phyloP scores from a whole-genome alignment of 2,113 vertebrate species.

The Nannospalax galili region DNA sequence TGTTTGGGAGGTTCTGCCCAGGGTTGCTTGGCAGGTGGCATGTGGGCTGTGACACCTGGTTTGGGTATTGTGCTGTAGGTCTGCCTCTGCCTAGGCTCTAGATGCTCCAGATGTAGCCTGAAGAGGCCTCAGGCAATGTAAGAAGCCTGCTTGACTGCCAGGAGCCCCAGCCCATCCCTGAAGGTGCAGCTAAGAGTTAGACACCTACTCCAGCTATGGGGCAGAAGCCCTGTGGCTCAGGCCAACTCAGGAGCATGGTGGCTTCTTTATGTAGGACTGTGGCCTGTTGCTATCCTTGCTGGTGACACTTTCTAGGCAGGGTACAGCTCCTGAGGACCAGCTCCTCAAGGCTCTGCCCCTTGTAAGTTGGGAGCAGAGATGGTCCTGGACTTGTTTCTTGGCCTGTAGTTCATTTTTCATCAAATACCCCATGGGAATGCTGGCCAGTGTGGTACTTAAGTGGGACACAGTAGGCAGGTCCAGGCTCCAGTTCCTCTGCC shows the following conservation, averaged over 20 bases:
- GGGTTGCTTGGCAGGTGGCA: not conserved
- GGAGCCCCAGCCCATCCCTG: not conserved
- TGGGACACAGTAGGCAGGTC: not conserved
- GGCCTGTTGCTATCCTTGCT: not conserved
- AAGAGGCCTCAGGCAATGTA: not conserved
- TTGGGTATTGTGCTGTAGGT: not conserved
- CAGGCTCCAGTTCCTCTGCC: not conserved
- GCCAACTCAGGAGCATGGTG: not conserved
- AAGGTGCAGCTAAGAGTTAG: not conserved
- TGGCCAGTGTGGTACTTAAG: not conserved
- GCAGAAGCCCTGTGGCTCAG: not conserved
- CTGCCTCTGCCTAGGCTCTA: not conserved
- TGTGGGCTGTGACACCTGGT: not conserved
- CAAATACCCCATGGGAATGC: accelerated
- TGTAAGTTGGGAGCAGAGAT: not conserved
- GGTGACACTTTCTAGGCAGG: not conserved
- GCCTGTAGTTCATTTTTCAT: not conserved
- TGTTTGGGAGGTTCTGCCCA: not conserved
- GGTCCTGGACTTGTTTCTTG: not conserved
- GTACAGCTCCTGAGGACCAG: not conserved
- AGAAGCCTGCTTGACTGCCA: not conserved
- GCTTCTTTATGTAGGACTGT: not conserved
- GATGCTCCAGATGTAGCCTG: not conserved
- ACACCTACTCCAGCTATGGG: not conserved
- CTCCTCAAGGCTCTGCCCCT: not conserved